phyloP scores from a whole-genome alignment of 2,113 vertebrate species.

The Pelusios castaneus region DNA sequence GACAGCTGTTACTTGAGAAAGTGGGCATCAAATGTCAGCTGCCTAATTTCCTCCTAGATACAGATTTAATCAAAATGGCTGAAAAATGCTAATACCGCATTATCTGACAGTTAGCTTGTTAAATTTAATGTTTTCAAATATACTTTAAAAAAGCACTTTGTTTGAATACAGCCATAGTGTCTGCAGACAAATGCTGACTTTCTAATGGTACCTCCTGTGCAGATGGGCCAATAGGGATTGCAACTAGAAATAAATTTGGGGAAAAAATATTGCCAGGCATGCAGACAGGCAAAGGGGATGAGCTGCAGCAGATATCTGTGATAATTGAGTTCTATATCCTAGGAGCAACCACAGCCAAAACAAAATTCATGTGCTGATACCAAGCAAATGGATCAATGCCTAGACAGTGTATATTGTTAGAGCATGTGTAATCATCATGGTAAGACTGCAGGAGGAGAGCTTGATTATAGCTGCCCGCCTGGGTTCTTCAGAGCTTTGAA shows the following conservation, averaged over 20 bases:
- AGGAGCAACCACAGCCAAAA: not conserved
- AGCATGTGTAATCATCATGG: not conserved
- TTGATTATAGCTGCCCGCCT: not conserved
- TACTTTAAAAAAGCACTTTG: not conserved
- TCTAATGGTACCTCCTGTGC: not conserved
- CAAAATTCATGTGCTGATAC: not conserved
- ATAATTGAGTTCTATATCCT: not conserved
- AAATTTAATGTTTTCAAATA: not conserved
- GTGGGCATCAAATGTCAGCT: not conserved
- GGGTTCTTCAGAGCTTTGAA: not conserved
- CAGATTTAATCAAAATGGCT: not conserved
- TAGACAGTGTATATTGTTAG: not conserved
- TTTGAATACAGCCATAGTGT: not conserved
- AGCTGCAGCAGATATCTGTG: not conserved
- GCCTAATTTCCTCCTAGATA: not conserved
- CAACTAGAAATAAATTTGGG: not conserved
- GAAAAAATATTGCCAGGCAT: not conserved
- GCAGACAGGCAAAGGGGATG: not conserved
- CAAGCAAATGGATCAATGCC: not conserved
- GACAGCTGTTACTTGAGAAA: not conserved
- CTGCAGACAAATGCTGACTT: not conserved
- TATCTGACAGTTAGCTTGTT: not conserved
- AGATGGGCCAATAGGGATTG: not conserved
- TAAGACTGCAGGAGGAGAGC: not conserved
- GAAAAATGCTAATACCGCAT: not conserved